Percentiles rank a stretch among this genome's conserved stretches.
Conservation (phyloP, 1,140 invertebrate species). For the Anagrus nilaparvatae region DNA sequence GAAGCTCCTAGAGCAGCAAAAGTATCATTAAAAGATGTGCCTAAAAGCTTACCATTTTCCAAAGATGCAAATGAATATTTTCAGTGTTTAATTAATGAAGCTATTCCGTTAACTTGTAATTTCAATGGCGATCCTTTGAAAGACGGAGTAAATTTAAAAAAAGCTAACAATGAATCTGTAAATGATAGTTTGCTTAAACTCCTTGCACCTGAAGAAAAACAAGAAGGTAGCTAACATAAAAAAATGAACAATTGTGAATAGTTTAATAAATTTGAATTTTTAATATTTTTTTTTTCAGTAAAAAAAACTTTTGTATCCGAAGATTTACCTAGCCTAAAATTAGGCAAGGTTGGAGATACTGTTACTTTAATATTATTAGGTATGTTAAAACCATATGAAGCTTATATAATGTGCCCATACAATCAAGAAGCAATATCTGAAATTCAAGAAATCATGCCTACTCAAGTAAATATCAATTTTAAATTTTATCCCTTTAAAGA, state of each 20-base stretch:
- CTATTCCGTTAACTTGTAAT: constrained; percentile 20
- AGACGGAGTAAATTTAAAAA: constrained; percentile 26
- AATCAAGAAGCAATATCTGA: neutral
- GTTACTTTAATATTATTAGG: constrained; percentile 15
- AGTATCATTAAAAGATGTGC: constrained; percentile 26
- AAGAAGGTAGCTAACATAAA: too few species aligned
- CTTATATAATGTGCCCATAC: constrained; percentile 10
- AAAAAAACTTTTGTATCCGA: constrained; percentile 16
- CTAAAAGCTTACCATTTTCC: constrained; percentile 23
- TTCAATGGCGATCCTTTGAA: constrained; percentile 19
- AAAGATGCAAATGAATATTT: constrained; percentile 25
- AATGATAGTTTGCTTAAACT: constrained; percentile 30
- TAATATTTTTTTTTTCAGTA: constrained; percentile 21
- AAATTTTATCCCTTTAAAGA: neutral
- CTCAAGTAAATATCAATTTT: constrained; percentile 7
- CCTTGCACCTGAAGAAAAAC: too few species aligned
- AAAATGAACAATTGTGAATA: too few species aligned
- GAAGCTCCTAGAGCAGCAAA: constrained; percentile 15
- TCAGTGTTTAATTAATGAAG: constrained; percentile 17
- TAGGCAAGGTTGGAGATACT: constrained; percentile 28
- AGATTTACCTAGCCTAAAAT: constrained; percentile 16
- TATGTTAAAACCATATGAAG: neutral
- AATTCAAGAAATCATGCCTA: constrained; percentile 5
- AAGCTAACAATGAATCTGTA: constrained; percentile 17
- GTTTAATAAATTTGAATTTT: too few species aligned